phyloP scores from a whole-genome alignment of 2,888 invertebrate genomes.

The Cenopis cana region DNA sequence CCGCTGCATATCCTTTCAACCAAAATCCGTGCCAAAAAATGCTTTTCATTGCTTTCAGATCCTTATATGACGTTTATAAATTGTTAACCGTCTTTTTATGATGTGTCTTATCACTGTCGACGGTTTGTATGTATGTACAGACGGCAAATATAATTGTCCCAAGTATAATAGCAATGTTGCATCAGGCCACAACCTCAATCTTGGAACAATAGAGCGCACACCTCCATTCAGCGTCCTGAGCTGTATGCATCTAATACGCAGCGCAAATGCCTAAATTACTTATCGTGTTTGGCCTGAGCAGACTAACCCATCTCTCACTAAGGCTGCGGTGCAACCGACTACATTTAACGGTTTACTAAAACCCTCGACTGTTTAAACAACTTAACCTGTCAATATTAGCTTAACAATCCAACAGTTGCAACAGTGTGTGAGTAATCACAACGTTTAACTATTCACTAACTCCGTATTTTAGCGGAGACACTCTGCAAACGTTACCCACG shows the following conservation, averaged over 20 bases:
- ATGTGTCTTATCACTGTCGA: background rate
- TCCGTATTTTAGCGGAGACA: background rate
- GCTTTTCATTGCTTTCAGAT: background rate
- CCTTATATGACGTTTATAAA: background rate
- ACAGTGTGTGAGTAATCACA: background rate
- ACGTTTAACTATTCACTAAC: background rate
- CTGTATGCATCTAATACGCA: conserved; percentile 37
- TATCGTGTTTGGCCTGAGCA: conserved; percentile 51
- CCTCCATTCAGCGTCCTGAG: conserved; percentile 24
- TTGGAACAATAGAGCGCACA: conserved; percentile 24
- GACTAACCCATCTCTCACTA: conserved; percentile 37
- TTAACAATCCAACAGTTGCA: background rate
- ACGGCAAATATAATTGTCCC: conserved; percentile 3
- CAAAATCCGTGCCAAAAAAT: background rate
- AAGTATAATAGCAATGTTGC: conserved; percentile 9
- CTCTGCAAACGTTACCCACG: background rate
- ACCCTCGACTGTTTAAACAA: background rate
- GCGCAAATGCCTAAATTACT: conserved; percentile 52
- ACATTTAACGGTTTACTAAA: background rate
- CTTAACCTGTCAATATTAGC: background rate
- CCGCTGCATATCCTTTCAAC: background rate
- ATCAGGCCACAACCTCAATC: conserved; percentile 17
- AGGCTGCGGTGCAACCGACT: conserved; percentile 11
- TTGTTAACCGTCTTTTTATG: background rate
- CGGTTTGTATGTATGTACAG: background rate